Base-by-base conservation (phyloP, 2,888 invertebrate genomes). In the Apodemia zela region DNA sequence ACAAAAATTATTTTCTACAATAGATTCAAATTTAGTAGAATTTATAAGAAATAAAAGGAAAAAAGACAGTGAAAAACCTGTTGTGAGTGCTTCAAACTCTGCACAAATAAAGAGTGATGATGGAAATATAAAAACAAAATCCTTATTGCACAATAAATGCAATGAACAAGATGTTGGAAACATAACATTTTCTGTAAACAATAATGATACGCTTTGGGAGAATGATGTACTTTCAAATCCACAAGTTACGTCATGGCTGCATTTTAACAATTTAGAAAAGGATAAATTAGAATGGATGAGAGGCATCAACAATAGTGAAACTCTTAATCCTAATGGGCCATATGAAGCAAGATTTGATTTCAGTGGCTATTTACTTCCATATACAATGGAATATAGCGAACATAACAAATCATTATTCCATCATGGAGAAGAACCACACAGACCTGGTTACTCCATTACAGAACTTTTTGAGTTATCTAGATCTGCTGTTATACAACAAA, bases 221-320 rank as follows among this genome's bases (percentile, higher is more conserved):
- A 87, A 92, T 73, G 93, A 94, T 74, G 80, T 95, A 38, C 73
- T 95, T 6, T 88, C 93, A 17, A 91, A 93, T 70, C 93, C 95
- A 25, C 88, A 94, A 67, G 82, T 94, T 0, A 93, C 94, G 66
- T 94, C 94, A 60, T 98, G 97, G 97, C 79, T 97, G 0, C 94
- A 98, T 79, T 98, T 98, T 93, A 94, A 97, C 81, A 92, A 94
- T n/a, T 80, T 98, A 57, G 98, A 98, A 84, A 93, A 93, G 68
- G 96, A 97, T 70, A 98, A 98, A 82, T 81, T 98, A 18, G 94
- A 95, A 74, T 98, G 98, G 98, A 97, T 97, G 93, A 95, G 95
- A 78, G 89, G 93, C 47, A 87, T 94, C 49, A 84, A 93, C 61
- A 80, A 92, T n/a, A 93, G 95, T 65, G 83, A 94, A 0, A 85